Evolutionary conservation across 1,140 invertebrate species (phyloP).

Genomic region (Drosophila carrolli): DNA sequence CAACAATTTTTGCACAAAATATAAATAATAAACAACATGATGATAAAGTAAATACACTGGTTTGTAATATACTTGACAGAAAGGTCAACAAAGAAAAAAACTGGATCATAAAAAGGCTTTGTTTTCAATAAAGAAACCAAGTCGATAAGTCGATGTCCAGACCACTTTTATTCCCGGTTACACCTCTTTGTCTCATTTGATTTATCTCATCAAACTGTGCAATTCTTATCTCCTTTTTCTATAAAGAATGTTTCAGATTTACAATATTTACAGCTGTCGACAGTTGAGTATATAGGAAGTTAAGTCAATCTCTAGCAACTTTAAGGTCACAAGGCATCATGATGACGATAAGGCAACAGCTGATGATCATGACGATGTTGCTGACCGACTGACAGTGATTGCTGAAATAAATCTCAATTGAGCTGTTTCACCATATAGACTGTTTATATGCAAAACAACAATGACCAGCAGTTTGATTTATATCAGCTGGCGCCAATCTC

Average conservation of each 20-base stretch:
- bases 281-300: constrained; percentile 67
- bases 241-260: constrained; percentile 14
- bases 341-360: constrained; percentile 19
- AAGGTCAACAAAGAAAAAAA: neutral
- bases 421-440: constrained; percentile 27
- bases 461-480: constrained; percentile 51
- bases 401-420: constrained; percentile 77
- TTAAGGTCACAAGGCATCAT: constrained; percentile 40
- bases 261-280: constrained; percentile 26
- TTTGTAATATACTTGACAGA: no score
- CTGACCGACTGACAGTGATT: constrained; percentile 56
- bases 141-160: neutral
- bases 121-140: neutral
- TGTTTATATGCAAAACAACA: constrained; percentile 32
- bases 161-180: constrained; percentile 17
- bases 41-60: no score
- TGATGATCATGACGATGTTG: constrained; percentile 41
- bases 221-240: constrained; percentile 21
- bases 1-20: no score
- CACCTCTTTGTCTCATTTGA: constrained; percentile 26
- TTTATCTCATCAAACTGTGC: constrained; percentile 7
- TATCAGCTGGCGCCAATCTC: constrained; percentile 56
- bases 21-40: no score
- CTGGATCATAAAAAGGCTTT: neutral
- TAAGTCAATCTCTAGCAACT: constrained; percentile 33